A percentile compares a stretch with the other conserved stretches of the same genome.
These are phyloP conservation scores for Standfussiana lucernea DNA, from an alignment of 2,888 invertebrate genomes.

Conservation along the genomic window DNA sequence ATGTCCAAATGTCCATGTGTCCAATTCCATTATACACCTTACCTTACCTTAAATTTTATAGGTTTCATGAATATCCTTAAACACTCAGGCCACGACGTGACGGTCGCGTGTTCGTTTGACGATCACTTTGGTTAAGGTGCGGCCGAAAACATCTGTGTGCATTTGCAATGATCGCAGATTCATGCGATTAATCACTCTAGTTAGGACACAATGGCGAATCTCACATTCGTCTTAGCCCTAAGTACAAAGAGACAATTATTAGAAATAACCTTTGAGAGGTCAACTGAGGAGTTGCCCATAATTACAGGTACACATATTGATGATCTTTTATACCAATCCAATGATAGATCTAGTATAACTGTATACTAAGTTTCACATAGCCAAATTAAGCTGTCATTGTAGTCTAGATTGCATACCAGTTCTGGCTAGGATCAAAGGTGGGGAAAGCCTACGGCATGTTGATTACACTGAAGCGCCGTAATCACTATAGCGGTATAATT, in stretches of 20 bases:
- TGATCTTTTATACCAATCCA: neutral
- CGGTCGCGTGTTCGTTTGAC: neutral
- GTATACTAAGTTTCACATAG: neutral
- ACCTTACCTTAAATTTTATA: too few relatives aligned
- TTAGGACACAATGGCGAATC: neutral
- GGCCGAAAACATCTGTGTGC: neutral
- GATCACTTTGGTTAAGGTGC: neutral
- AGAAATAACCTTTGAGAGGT: too few relatives aligned
- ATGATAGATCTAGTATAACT: neutral
- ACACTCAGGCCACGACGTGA: neutral
- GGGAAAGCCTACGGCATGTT: conserved; percentile 43
- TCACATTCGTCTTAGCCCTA: neutral
- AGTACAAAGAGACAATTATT: neutral
- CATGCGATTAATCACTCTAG: neutral
- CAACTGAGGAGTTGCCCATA: too few relatives aligned
- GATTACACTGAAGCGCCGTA: conserved; percentile 36
- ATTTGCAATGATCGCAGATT: neutral
- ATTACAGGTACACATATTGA: too few relatives aligned
- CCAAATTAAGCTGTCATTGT: conserved; percentile 40
- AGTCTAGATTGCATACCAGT: conserved; percentile 36
- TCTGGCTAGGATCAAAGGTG: conserved; percentile 36
- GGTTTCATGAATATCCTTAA: neutral
- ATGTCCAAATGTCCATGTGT: too few relatives aligned
- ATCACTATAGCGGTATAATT: conserved; percentile 41
- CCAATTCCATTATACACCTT: too few relatives aligned